These are phyloP conservation scores for Amphimallon solstitiale DNA, from an alignment of 2,888 invertebrate genomes.

Conservation along the genomic window DNA sequence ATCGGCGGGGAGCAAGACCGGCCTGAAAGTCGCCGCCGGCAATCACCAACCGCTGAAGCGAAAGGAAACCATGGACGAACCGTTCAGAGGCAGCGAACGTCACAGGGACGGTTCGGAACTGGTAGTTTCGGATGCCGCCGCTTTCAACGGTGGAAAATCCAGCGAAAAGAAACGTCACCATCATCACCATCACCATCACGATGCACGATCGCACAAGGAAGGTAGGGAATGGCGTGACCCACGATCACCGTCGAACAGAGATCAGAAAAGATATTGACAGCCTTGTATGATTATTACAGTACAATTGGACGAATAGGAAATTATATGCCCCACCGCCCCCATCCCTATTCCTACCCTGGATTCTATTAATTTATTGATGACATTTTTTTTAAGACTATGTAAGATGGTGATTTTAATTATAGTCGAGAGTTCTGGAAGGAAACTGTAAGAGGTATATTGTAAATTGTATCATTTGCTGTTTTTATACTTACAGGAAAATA, in stretches of 20 bases:
- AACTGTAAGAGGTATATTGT: too few species aligned
- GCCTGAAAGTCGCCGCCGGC: constrained; percentile 49
- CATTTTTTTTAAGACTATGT: not conserved
- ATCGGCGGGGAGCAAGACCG: constrained; percentile 72
- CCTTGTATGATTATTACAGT: constrained; percentile 60
- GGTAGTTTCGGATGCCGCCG: constrained; percentile 72
- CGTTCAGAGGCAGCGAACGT: constrained; percentile 63
- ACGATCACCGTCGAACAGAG: constrained; percentile 66
- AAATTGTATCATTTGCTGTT: too few species aligned
- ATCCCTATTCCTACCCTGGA: not conserved
- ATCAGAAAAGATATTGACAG: constrained; percentile 67
- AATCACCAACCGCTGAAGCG: constrained; percentile 71
- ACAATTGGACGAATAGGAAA: constrained; percentile 55
- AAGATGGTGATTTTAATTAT: too few species aligned
- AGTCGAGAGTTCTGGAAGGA: too few species aligned
- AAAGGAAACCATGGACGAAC: constrained; percentile 79
- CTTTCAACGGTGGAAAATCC: constrained; percentile 61
- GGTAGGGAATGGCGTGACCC: constrained; percentile 68
- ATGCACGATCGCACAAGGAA: constrained; percentile 67
- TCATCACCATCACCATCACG: constrained; percentile 81
- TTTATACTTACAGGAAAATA: too few species aligned
- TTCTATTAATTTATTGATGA: not conserved
- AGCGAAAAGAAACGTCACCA: constrained; percentile 74
- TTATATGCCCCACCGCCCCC: too few species aligned
- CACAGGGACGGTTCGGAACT: constrained; percentile 78